phyloP scores from a whole-genome alignment of 2,113 vertebrate species.

The Semnopithecus entellus region DNA sequence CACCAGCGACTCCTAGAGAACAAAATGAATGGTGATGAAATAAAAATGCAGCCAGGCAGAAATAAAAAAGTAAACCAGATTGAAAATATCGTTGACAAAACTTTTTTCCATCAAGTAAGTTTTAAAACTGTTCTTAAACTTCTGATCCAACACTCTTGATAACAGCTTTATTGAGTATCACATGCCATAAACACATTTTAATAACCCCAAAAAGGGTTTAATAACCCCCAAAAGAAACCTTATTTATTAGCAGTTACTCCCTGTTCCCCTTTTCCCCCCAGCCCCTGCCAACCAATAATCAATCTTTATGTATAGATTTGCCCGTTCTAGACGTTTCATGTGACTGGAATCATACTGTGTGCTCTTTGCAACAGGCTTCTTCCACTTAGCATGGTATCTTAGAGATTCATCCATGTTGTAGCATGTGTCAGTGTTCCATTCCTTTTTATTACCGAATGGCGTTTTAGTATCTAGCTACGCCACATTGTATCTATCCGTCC shows the following conservation, averaged over 20 bases:
- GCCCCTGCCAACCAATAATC: not conserved
- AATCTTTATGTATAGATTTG: not conserved
- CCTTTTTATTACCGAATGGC: not conserved
- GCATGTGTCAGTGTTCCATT: not conserved
- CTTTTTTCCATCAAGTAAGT: slow-evolving; percentile 96
- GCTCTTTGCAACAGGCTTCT: not conserved
- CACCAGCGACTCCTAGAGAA: slow-evolving; percentile 75
- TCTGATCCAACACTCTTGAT: not conserved
- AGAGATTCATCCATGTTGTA: not conserved
- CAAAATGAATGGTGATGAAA: not conserved
- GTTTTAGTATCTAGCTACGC: not conserved
- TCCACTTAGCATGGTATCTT: not conserved
- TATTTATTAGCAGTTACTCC: not conserved
- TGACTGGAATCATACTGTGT: not conserved
- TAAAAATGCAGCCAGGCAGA: slow-evolving; percentile 56
- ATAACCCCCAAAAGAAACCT: not conserved
- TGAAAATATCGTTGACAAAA: slow-evolving; percentile 94
- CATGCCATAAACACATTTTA: not conserved
- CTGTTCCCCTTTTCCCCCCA: not conserved
- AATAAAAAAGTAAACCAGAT: slow-evolving; percentile 88
- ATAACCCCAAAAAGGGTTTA: not conserved
- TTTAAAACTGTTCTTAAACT: not conserved
- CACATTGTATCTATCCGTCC: not conserved
- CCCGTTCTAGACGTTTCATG: not conserved
- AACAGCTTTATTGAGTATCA: not conserved